A percentile compares a stretch with the other conserved stretches of the same genome.
These are phyloP conservation scores for Eulimnadia texana DNA, from an alignment of 1,140 invertebrate genomes.

Conservation along the genomic window DNA sequence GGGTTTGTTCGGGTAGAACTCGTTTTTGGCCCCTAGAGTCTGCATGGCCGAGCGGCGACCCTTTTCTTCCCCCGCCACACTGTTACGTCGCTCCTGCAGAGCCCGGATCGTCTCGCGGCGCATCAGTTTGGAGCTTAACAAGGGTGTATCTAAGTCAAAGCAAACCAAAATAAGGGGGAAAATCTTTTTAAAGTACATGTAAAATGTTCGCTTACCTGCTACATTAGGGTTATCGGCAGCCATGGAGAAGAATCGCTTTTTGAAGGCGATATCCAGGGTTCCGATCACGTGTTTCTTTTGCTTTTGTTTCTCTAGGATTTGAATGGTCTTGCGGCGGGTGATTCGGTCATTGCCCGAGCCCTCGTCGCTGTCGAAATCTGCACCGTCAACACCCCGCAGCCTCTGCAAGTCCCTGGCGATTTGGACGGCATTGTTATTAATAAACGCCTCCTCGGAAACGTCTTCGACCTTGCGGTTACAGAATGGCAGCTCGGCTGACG, in stretches of 20 bases:
- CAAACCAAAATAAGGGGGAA: neutral
- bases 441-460: constrained; percentile 34
- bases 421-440: constrained; percentile 40
- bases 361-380: constrained; percentile 13
- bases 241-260: constrained; percentile 30
- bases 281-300: constrained; percentile 27
- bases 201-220: neutral
- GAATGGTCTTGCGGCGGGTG: constrained; percentile 26
- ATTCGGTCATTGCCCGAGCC: constrained; percentile 33
- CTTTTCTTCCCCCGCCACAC: constrained; percentile 17
- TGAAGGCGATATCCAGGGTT: constrained; percentile 33
- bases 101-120: constrained; percentile 23
- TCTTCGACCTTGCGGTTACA: constrained; percentile 32
- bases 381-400: constrained; percentile 23
- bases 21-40: constrained; percentile 74
- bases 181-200: neutral
- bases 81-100: constrained; percentile 23
- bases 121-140: constrained; percentile 20
- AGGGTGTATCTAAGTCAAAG: neutral
- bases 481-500: constrained; percentile 48
- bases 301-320: constrained; percentile 26
- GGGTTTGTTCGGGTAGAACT: constrained; percentile 40
- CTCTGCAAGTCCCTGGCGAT: constrained; percentile 44
- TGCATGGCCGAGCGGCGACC: constrained; percentile 52
- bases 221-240: constrained; percentile 20